Evolutionary conservation across 2,797 vertebrate genomes (phyloP), one percentile per base, ranked within the genome.

Genomic region (Poecilia gillii): DNA sequence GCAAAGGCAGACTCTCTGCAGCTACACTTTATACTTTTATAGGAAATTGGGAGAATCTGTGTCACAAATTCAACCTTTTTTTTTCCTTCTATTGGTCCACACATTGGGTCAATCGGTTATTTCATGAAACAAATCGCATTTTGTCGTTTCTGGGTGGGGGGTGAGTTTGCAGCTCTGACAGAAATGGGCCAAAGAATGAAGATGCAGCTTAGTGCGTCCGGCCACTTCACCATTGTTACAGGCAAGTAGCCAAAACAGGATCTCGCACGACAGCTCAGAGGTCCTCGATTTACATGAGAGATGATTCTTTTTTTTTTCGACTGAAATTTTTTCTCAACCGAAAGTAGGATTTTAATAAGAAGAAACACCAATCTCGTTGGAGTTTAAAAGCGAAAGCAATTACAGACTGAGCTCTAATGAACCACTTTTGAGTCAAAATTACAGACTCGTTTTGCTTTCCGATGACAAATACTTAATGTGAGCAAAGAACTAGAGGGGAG

Each of bases 41-140:
- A 72, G 87, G 75, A 66, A 88, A 82, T 77, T 80, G 78, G 80
- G 82, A 66, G 75, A 80, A 81, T 71, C 68, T 5, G 23, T 28
- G 73, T 74, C 68, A 23, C 33, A 73, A 71, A 72, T 59, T 53
- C 70, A n/a, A 59, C 23, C 12, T 51, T 59, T 49, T 68, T 7
- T 74, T 59, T 12, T 74, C n/a, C n/a, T n/a, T n/a, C n/a, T n/a
- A n/a, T n/a, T 47, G 23, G 18, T 25, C 9, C 41, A n/a, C 57
- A 33, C 76, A 80, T 62, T 73, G 62, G 72, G 33, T 51, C 53
- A 43, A 73, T 66, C 77, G 31, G 39, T 84, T 68, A 77, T 66
- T 66, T 66, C 18, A 39, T 23, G 36, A 23, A 68, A 41, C 1
- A 23, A 51, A 23, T 51, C 6, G 49, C 20, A 51, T 51, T 51